A percentile compares a stretch with the other conserved stretches of the same genome.
phyloP scores from a whole-genome alignment of 2,888 invertebrate genomes.

The Dermolepida albohirtum region DNA sequence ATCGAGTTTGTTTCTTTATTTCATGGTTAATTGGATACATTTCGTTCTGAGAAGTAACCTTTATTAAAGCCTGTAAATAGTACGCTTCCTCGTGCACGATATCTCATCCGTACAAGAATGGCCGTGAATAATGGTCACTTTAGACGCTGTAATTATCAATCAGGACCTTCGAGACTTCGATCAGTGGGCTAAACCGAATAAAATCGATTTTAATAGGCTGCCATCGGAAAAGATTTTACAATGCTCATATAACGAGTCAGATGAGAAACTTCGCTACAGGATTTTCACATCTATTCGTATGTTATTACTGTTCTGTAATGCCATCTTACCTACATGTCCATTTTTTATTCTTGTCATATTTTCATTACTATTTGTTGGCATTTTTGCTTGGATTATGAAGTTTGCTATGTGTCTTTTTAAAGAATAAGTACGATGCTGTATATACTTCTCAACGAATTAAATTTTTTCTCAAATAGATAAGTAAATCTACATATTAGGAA shows the following conservation, averaged over 20 bases:
- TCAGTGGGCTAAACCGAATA: conserved; percentile 40
- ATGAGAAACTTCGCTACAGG: conserved; percentile 37
- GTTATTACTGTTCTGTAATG: conserved; percentile 25
- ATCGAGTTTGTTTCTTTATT: conserved; percentile 35
- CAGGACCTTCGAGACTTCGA: conserved; percentile 33
- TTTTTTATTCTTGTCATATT: background rate
- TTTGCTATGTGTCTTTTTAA: too few species aligned
- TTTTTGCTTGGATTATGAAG: too few species aligned
- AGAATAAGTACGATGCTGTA: too few species aligned
- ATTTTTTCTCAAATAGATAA: too few species aligned
- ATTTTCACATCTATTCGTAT: conserved; percentile 35
- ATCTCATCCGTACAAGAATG: conserved; percentile 38
- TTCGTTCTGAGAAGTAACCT: conserved; percentile 35
- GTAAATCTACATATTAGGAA: too few species aligned
- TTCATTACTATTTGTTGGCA: too few species aligned
- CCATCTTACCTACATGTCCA: background rate
- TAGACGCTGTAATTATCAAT: conserved; percentile 42
- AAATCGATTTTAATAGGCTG: conserved; percentile 43
- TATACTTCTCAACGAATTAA: too few species aligned
- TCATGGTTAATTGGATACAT: conserved; percentile 38
- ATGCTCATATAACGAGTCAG: conserved; percentile 35
- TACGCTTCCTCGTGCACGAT: conserved; percentile 32
- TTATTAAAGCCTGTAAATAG: conserved; percentile 33
- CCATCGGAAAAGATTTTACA: conserved; percentile 33
- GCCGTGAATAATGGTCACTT: conserved; percentile 40